Conservation (phyloP, 2,797 vertebrate species). For the Acanthiza pusilla region DNA sequence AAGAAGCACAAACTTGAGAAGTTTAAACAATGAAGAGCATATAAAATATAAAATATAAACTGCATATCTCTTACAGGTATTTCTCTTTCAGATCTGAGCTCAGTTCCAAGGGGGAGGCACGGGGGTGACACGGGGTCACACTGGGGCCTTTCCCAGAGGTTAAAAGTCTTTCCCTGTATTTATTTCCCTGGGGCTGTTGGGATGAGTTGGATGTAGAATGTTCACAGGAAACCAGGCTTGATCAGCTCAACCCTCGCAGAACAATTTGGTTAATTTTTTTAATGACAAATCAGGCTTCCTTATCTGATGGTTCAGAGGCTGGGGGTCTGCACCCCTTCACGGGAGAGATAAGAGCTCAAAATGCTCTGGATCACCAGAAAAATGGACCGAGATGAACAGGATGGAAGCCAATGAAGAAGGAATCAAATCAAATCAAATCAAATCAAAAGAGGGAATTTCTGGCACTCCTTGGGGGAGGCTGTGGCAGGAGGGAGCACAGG, state of each 20-base stretch:
- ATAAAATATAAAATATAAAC: not conserved
- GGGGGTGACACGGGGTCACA: not conserved
- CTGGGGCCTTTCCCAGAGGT: not conserved
- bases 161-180: not conserved
- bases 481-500: not conserved
- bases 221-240: not conserved
- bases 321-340: not conserved
- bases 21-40: not conserved
- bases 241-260: not conserved
- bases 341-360: not conserved
- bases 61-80: fast-evolving
- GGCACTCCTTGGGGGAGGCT: not conserved
- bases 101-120: not conserved
- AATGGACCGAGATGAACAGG: not conserved
- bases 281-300: not conserved
- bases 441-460: not conserved
- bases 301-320: no score
- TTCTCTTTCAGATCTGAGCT: not conserved
- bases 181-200: not conserved
- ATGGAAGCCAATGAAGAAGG: not conserved
- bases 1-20: not conserved
- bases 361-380: not conserved
- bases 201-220: not conserved
- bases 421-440: not conserved
- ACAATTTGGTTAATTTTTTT: not conserved